phyloP scores from a whole-genome alignment of 1,140 invertebrate species.

The Mycetomoellerius zeteki region DNA sequence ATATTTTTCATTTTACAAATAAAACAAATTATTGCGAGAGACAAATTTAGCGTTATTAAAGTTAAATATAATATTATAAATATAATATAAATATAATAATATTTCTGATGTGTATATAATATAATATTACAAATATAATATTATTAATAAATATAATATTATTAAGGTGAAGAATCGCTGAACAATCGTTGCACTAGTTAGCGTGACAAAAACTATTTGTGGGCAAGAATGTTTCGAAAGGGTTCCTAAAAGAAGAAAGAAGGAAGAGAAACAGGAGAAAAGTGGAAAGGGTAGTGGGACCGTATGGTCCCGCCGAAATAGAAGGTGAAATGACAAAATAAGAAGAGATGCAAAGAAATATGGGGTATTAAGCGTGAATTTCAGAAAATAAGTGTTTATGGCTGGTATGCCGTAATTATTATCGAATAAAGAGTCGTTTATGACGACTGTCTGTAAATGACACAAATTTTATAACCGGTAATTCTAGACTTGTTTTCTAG shows the following conservation, averaged over 20 bases:
- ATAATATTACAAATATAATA: neutral
- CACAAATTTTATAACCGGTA: slow-evolving; percentile 76
- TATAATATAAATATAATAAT: neutral
- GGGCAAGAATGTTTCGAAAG: slow-evolving; percentile 45
- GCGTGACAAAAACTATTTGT: slow-evolving; percentile 33
- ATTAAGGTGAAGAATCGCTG: neutral
- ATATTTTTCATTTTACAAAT: neutral
- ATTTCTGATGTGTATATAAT: neutral
- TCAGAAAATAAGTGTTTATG: slow-evolving; percentile 79
- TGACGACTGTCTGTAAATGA: slow-evolving; percentile 75
- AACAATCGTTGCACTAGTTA: slow-evolving; percentile 22
- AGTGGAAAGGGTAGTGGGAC: slow-evolving; percentile 11
- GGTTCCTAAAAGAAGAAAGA: slow-evolving; percentile 9
- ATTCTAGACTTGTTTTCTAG: slow-evolving; percentile 69
- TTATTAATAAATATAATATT: slow-evolving; percentile 6
- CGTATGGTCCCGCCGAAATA: slow-evolving; percentile 38
- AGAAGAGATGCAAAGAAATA: slow-evolving; percentile 70
- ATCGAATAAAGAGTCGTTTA: slow-evolving; percentile 85
- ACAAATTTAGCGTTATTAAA: neutral
- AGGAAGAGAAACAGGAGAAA: neutral
- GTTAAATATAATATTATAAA: neutral
- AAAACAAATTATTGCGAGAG: neutral
- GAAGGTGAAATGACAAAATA: slow-evolving; percentile 71
- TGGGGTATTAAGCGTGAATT: slow-evolving; percentile 72
- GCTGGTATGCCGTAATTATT: slow-evolving; percentile 82